phyloP scores from a whole-genome alignment of 2,113 vertebrate genomes.

The Thalassarche chlororhynchos region DNA sequence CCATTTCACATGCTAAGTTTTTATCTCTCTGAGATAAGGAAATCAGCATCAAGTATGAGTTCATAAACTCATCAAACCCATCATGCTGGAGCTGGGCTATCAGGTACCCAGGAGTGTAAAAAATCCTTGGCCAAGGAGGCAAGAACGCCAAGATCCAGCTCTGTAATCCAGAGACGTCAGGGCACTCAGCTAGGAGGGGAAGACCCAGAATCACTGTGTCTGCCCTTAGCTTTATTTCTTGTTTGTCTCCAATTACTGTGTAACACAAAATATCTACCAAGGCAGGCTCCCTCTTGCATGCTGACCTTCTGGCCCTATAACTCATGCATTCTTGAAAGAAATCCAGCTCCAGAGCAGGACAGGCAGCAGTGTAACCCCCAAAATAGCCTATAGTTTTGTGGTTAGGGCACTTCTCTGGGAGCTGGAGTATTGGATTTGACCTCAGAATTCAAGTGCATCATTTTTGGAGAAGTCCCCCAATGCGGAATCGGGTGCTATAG shows the following conservation, averaged over 20 bases:
- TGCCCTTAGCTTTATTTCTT: constrained; percentile 5
- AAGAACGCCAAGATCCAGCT: neutral
- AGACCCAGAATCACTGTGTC: neutral
- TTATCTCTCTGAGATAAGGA: neutral
- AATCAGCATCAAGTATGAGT: neutral
- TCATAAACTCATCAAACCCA: neutral
- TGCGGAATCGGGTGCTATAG: neutral
- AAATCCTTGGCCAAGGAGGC: neutral
- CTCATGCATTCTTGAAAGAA: neutral
- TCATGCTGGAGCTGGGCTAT: neutral
- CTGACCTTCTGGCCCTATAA: neutral
- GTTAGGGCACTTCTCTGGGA: neutral
- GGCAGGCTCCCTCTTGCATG: neutral
- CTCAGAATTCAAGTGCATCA: neutral
- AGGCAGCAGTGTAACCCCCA: neutral
- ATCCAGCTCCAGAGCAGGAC: neutral
- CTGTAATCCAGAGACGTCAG: neutral
- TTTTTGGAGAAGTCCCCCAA: neutral
- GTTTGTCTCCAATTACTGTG: constrained; percentile 22
- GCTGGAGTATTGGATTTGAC: neutral
- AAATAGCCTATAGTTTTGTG: neutral
- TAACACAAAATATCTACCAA: constrained; percentile 24
- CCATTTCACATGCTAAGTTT: neutral
- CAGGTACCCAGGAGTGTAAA: neutral
- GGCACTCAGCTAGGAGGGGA: neutral